Percentiles rank a stretch among this genome's conserved stretches.
Conservation (phyloP, 2,797 vertebrate species). For the Karalla daura region DNA sequence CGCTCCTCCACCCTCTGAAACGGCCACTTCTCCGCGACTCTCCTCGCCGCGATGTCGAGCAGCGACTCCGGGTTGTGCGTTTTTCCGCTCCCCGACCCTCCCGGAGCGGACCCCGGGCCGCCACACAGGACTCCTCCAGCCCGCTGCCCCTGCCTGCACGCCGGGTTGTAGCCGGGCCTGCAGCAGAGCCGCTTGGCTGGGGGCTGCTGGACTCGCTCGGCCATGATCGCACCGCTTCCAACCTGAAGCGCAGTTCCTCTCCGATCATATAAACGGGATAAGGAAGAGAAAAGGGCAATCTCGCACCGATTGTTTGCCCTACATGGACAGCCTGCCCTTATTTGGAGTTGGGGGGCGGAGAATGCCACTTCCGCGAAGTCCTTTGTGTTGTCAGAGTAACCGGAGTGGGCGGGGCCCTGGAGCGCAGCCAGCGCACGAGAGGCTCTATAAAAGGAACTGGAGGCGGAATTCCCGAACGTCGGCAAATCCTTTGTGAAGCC, state of each 20-base stretch:
- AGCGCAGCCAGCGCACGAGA: slow-evolving; percentile 79
- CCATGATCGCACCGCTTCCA: slow-evolving; percentile 99
- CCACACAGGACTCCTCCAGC: slow-evolving; percentile 87
- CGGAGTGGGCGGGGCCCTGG: slow-evolving; percentile 76
- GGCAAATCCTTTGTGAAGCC: slow-evolving; percentile 86
- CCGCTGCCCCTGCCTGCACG: slow-evolving; percentile 93
- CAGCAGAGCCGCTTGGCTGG: slow-evolving; percentile 98
- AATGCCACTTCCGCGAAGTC: slow-evolving; percentile 77
- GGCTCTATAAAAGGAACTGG: slow-evolving; percentile 84
- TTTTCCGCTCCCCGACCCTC: slow-evolving; percentile 86
- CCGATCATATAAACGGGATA: slow-evolving; percentile 95
- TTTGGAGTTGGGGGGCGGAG: slow-evolving; percentile 80
- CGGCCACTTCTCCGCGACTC: slow-evolving; percentile 98
- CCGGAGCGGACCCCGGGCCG: slow-evolving; percentile 86
- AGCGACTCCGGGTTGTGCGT: slow-evolving; percentile 95
- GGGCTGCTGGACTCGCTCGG: slow-evolving; percentile 99
- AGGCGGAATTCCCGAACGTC: slow-evolving; percentile 86
- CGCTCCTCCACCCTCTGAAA: slow-evolving; percentile 98
- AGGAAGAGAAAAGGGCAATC: slow-evolving; percentile 86
- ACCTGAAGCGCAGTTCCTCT: slow-evolving; percentile 94
- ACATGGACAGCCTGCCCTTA: slow-evolving; percentile 84
- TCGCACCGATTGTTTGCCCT: slow-evolving; percentile 87
- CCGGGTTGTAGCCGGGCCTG: slow-evolving; percentile 94
- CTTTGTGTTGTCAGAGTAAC: slow-evolving; percentile 83
- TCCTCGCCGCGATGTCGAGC: slow-evolving; percentile 95